phyloP scores from a whole-genome alignment of 2,797 vertebrate genomes.

The Jordanella pulchra region DNA sequence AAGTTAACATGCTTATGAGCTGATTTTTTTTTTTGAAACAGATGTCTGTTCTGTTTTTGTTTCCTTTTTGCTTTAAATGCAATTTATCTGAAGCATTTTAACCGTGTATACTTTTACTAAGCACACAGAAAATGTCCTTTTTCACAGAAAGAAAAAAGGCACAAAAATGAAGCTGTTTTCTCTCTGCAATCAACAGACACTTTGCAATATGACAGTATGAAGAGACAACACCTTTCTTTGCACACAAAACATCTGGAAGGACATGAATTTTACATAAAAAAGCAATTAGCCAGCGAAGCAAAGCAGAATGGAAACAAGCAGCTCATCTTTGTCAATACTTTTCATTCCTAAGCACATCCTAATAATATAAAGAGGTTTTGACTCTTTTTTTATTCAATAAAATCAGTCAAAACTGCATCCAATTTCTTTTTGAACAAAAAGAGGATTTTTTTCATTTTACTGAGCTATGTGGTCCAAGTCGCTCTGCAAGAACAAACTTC shows the following conservation, averaged over 20 bases:
- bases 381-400: constrained; percentile 23
- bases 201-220: not conserved
- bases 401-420: constrained; percentile 29
- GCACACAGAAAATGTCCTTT: too few species aligned
- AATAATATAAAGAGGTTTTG: constrained; percentile 6
- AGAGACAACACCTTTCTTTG: not conserved
- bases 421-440: constrained; percentile 20
- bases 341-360: constrained; percentile 12
- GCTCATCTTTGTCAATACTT: constrained; percentile 16
- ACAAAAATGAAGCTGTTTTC: not conserved
- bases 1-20: too few species aligned
- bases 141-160: not conserved
- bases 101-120: not conserved
- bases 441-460: constrained; percentile 32
- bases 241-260: not conserved
- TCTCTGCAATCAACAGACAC: not conserved
- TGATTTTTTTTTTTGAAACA: constrained; percentile 1
- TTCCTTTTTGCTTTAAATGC: not conserved
- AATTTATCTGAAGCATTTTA: not conserved
- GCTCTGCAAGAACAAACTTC: constrained; percentile 64
- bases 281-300: not conserved
- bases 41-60: not conserved
- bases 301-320: not conserved
- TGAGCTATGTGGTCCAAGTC: constrained; percentile 50
- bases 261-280: not conserved